These are phyloP conservation scores for Mesitornis unicolor DNA, from an alignment of 2,113 vertebrate species.

Conservation along the genomic window DNA sequence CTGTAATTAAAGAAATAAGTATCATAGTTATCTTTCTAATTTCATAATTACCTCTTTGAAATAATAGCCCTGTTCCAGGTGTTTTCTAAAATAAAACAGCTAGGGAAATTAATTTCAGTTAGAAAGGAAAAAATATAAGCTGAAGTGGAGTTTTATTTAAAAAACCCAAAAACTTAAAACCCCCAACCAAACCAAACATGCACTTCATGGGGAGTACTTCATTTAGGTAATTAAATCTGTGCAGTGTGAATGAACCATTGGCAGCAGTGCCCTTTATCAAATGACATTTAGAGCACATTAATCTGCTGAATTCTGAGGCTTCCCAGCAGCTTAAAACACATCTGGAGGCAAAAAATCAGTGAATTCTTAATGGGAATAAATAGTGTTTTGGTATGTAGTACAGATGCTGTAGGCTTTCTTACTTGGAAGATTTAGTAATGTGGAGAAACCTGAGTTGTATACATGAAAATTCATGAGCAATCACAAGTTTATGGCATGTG, in stretches of 20 bases:
- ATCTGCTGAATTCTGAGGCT: slow-evolving; percentile 20
- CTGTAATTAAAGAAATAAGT: slow-evolving; percentile 64
- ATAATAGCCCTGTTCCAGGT: slow-evolving; percentile 73
- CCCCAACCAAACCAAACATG: not conserved
- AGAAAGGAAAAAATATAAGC: slow-evolving; percentile 65
- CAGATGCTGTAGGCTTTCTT: slow-evolving; percentile 15
- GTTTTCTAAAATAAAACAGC: slow-evolving; percentile 74
- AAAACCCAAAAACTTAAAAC: not conserved
- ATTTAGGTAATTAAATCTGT: slow-evolving; percentile 66
- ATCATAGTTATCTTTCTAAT: slow-evolving; percentile 69
- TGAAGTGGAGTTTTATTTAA: slow-evolving; percentile 8
- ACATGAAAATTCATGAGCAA: not conserved
- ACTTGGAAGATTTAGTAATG: not conserved
- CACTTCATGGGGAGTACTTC: slow-evolving; percentile 53
- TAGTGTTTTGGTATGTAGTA: not conserved
- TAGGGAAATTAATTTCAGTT: slow-evolving; percentile 77
- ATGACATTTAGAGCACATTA: slow-evolving; percentile 38
- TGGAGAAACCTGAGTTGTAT: not conserved
- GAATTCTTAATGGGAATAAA: slow-evolving; percentile 14
- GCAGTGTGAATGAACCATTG: slow-evolving; percentile 13
- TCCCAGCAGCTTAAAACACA: slow-evolving; percentile 2
- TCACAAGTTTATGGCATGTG: not conserved
- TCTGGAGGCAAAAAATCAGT: slow-evolving; percentile 10
- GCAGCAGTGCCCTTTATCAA: slow-evolving; percentile 45
- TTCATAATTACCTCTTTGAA: slow-evolving; percentile 75